phyloP scores from a whole-genome alignment of 2,888 invertebrate genomes.

The Melikaiella ostensackeni region DNA sequence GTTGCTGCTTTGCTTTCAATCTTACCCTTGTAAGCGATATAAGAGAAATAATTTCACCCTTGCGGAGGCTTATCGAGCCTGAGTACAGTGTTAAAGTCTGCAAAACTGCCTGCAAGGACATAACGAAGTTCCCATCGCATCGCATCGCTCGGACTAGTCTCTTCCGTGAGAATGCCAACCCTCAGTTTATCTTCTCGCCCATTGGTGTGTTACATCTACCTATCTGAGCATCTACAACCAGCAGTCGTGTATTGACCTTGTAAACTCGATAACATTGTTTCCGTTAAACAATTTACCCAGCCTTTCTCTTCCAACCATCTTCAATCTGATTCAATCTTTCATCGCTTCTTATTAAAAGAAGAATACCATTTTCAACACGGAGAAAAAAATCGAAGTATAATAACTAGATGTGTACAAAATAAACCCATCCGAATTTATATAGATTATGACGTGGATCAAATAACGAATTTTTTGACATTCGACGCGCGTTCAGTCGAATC shows the following conservation, averaged over 20 bases:
- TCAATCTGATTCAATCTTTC: background rate
- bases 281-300: background rate
- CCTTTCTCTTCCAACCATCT: background rate
- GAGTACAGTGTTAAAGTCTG: background rate
- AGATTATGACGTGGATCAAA: too few relatives aligned
- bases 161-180: constrained; percentile 19
- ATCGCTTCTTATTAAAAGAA: background rate
- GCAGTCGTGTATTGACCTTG: constrained; percentile 1
- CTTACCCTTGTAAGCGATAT: background rate
- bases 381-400: too few relatives aligned
- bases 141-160: background rate
- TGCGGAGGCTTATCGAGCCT: background rate
- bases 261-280: constrained; percentile 18
- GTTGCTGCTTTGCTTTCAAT: background rate
- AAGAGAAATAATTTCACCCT: background rate
- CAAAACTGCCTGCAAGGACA: background rate
- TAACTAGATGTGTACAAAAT: too few relatives aligned
- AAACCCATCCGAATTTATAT: too few relatives aligned
- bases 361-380: background rate
- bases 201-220: background rate
- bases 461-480: too few relatives aligned
- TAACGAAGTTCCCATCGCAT: background rate
- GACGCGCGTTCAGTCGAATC: too few relatives aligned
- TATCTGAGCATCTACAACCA: constrained; percentile 24
- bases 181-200: constrained; percentile 3